Evolutionary conservation across 1,140 invertebrate genomes (phyloP).

Genomic region (Calycopis cecrops): DNA sequence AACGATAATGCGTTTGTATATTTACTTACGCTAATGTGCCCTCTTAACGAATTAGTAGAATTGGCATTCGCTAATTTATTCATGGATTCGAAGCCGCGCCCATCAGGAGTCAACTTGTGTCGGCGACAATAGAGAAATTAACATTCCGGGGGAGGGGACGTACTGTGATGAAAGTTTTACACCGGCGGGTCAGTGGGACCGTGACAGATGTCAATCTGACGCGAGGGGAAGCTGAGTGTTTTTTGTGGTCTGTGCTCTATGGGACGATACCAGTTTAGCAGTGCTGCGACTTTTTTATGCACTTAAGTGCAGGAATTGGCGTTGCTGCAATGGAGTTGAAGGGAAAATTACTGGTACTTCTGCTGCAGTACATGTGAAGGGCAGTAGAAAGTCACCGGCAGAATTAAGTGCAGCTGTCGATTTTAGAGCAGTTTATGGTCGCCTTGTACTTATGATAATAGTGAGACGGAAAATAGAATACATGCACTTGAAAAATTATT

Average conservation of each 20-base stretch:
- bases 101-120: constrained; percentile 49
- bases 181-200: constrained; percentile 40
- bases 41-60: constrained; percentile 12
- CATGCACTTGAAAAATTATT: no score
- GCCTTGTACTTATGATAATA: no score
- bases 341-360: no score
- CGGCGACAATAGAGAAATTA: constrained; percentile 60
- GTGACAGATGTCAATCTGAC: constrained; percentile 67
- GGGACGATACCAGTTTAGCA: neutral
- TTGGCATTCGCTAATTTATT: constrained; percentile 44
- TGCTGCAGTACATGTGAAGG: no score
- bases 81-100: constrained; percentile 45
- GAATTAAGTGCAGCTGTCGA: no score
- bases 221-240: constrained; percentile 29
- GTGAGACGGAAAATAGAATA: no score
- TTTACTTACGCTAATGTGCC: constrained; percentile 2
- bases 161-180: constrained; percentile 71
- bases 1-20: neutral
- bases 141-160: constrained; percentile 50
- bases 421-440: no score
- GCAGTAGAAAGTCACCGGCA: no score
- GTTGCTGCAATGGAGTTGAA: no score
- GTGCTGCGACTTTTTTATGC: constrained; percentile 36
- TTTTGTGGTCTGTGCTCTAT: constrained; percentile 20
- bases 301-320: no score